A percentile compares a stretch with the other conserved stretches of the same genome.
Conservation (phyloP, 1,140 invertebrate genomes). For the Ceratitis capitata region DNA sequence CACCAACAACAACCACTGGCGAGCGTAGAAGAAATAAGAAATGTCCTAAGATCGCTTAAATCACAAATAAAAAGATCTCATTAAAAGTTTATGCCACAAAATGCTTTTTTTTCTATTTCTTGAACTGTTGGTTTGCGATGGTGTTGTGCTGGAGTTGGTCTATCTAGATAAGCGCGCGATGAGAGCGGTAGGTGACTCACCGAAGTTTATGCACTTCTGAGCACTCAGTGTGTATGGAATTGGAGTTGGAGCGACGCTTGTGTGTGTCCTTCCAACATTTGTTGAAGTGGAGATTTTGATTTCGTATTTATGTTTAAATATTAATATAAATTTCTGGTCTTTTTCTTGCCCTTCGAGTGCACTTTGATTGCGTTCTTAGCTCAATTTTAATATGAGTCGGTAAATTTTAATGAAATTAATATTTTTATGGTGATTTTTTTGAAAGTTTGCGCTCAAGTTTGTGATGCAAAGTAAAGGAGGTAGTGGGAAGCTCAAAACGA, state of each 20-base stretch:
- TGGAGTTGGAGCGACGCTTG: slow-evolving; percentile 1
- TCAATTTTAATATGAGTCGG: background rate
- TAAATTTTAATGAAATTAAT: slow-evolving; percentile 13
- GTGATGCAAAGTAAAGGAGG: too few species aligned
- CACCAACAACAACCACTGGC: too few species aligned
- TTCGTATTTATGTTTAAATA: slow-evolving; percentile 5
- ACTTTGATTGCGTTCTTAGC: background rate
- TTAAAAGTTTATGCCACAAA: slow-evolving; percentile 46
- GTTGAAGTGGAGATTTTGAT: background rate
- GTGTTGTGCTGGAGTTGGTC: background rate
- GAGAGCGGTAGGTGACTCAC: background rate
- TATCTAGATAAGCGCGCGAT: background rate
- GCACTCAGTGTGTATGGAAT: background rate
- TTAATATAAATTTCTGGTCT: background rate
- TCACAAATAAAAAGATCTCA: slow-evolving; percentile 44
- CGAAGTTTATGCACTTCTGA: background rate
- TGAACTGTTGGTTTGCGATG: slow-evolving; percentile 30
- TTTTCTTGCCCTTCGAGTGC: background rate
- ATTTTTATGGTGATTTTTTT: background rate
- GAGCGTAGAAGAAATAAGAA: background rate
- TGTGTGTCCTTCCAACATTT: background rate
- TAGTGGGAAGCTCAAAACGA: too few species aligned
- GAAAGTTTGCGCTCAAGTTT: too few species aligned
- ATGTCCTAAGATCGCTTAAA: slow-evolving; percentile 32
- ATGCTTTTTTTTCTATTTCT: too few species aligned